Base-by-base conservation (phyloP, 2,888 invertebrate genomes). In the Drosophila parthenogenetica region DNA sequence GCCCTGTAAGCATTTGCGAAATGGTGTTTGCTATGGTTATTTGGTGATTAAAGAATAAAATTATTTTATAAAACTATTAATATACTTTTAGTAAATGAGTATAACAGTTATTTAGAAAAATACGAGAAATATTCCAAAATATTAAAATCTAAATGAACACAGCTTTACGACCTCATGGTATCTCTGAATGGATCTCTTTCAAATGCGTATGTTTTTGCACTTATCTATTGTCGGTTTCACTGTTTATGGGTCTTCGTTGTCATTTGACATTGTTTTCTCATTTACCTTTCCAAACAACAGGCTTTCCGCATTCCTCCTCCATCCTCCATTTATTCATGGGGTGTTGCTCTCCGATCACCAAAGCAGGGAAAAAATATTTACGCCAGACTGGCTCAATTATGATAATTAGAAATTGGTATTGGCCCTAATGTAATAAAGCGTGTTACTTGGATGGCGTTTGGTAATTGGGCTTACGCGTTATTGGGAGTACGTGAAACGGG, bases 371-470 rank as follows among this genome's bases (percentile, higher is more conserved):
- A 40, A 63, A 49, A 39, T 16, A 58, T 58, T 46, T 42, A 46
- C 49, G 17, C 40, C 45, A 43, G 10, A 32, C 50, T 40, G 59
- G 49, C 59, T 63, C 65, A 69, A 64, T 75, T 76, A 79, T 79
- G 80, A 48, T 79, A 76, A 77, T 76, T 79, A 77, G 60, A 46
- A 77, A 54, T 68, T 32, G 51, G 54, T 74, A 61, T 78, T 69
- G 68, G 65, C 63, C 49, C 63, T 57, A 77, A 75, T 63, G 68
- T 40, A 69, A 69, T 65, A 42, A 29, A 49, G 42, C 10, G 32
- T 43, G 59, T 35, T 57, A 53, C 45, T 58, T 43, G 55, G 51
- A 29, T 32, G 45, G 29, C 35, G 35, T 29, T 29, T 29, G 35
- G 14, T 45, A 60, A 61, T 19, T 77, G 40, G 40, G 50, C 19